phyloP scores from a whole-genome alignment of 1,140 invertebrate species.

The Zaprionus kolodkinae region DNA sequence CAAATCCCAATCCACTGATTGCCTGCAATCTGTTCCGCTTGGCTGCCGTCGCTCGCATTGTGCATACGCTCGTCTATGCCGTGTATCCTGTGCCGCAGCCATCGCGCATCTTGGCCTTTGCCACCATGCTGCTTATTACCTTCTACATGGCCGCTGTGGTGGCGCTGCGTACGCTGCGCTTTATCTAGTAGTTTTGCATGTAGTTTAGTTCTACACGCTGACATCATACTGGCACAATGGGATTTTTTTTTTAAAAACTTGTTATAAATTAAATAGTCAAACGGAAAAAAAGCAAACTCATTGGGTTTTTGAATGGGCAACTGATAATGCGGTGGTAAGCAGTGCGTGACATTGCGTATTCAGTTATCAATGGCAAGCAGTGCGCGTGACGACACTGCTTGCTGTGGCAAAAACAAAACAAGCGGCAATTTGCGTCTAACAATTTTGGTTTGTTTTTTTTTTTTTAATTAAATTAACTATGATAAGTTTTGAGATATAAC shows the following conservation, averaged over 20 bases:
- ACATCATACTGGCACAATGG: background rate
- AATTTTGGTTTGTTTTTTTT: conserved; percentile 34
- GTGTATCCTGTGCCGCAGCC: conserved; percentile 86
- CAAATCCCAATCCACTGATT: conserved; percentile 85
- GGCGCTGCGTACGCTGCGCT: conserved; percentile 64
- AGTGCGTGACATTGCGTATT: conserved; percentile 1
- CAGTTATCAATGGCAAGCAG: background rate
- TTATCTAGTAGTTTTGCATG: conserved; percentile 46
- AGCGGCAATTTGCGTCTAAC: conserved; percentile 9
- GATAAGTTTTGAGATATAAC: conserved; percentile 72
- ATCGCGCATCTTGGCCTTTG: conserved; percentile 85
- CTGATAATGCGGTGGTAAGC: background rate
- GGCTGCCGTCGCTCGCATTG: conserved; percentile 86
- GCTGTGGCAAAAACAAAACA: background rate
- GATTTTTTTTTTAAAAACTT: background rate
- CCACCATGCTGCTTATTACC: conserved; percentile 84
- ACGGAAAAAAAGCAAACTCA: background rate
- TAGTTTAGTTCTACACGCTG: background rate
- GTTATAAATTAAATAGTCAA: conserved; percentile 1
- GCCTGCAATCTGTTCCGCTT: conserved; percentile 86
- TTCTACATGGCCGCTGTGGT: conserved; percentile 85
- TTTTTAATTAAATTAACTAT: conserved; percentile 70
- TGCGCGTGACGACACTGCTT: background rate
- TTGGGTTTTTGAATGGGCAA: background rate
- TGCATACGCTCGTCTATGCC: conserved; percentile 87